Conservation (phyloP, 1,140 invertebrate genomes). For the Zaprionus vittiger region DNA sequence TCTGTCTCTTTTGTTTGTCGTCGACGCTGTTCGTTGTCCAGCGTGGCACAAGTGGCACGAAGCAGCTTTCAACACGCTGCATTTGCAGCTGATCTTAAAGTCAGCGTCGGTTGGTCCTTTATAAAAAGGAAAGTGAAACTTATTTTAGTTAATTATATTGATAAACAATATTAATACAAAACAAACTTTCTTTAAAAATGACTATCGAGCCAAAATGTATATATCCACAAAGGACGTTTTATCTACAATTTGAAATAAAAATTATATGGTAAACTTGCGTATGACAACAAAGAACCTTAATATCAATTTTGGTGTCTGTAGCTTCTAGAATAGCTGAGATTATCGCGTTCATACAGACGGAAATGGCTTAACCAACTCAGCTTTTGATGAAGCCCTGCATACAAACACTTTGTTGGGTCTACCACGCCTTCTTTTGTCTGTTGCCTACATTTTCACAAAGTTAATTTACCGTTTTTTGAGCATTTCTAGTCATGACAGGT, state of each 20-base stretch:
- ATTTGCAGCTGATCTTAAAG: conserved; percentile 6
- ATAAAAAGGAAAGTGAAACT: not conserved
- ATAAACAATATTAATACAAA: not conserved
- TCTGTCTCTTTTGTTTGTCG: not conserved
- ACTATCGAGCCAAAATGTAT: not conserved
- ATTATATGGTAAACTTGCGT: not conserved
- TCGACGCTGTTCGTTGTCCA: conserved; percentile 16
- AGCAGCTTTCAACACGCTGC: conserved; percentile 16
- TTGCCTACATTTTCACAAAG: too few relatives aligned
- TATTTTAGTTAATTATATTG: not conserved
- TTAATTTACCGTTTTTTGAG: too few relatives aligned
- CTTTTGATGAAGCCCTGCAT: too few relatives aligned
- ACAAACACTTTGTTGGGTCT: too few relatives aligned
- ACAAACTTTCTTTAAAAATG: too few relatives aligned
- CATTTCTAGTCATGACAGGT: too few relatives aligned
- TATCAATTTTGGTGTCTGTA: not conserved
- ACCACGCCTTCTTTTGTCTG: too few relatives aligned
- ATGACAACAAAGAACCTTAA: not conserved
- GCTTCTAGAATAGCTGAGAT: too few relatives aligned
- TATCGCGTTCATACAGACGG: too few relatives aligned
- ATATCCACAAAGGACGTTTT: not conserved
- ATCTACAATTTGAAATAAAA: not conserved
- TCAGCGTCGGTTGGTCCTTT: not conserved
- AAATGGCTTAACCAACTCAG: too few relatives aligned
- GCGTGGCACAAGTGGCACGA: conserved; percentile 3